Base-by-base conservation (phyloP, 2,113 vertebrate genomes). In the Elephantulus edwardii region DNA sequence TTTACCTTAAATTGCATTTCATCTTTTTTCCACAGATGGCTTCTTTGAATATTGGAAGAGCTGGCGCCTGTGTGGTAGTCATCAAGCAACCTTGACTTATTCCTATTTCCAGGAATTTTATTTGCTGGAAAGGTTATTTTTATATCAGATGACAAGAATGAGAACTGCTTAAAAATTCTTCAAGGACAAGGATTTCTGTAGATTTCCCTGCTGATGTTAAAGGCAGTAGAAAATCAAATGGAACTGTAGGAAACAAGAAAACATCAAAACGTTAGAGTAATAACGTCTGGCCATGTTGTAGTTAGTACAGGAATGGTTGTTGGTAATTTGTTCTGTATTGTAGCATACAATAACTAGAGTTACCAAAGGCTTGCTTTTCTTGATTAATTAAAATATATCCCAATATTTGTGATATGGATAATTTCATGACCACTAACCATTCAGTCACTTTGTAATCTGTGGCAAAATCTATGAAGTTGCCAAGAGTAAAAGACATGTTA, bases 21-120 rank as follows among this genome's bases (percentile, higher is more conserved):
- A 46, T 94, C n/a, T 96, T 75, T 95, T n/a, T 91, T 92, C 60
- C 93, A 93, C 96, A 98, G 98, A 98, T 98, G 98, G 98, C 98
- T 77, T 98, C 98, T 68, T 92, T 98, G 97, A 98, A 98, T 91
- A 98, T 98, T 83, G 98, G 98, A 86, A 97, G 98, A 97, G 98
- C 98, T 50, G 98, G 98, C 80, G 98, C 98, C 83, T 98, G 98
- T 88, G 98, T 98, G 62, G 97, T 98, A 81, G 98, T 98, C 94
- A 98, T 98, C 97, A 98, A 98, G 86, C 97, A 98, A 50, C 96
- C 97, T 35, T 98, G 96, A 98, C 56, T 94, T 84, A 46, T 74
- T 94, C 83, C 76, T 83, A 78, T 76, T 95, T 62, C 81, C 87
- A 89, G 56, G 81, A 14, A 94, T 95, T 96, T 96, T 92, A 96